phyloP scores from a whole-genome alignment of 2,797 vertebrate genomes.

The Pseudochaenichthys georgianus region DNA sequence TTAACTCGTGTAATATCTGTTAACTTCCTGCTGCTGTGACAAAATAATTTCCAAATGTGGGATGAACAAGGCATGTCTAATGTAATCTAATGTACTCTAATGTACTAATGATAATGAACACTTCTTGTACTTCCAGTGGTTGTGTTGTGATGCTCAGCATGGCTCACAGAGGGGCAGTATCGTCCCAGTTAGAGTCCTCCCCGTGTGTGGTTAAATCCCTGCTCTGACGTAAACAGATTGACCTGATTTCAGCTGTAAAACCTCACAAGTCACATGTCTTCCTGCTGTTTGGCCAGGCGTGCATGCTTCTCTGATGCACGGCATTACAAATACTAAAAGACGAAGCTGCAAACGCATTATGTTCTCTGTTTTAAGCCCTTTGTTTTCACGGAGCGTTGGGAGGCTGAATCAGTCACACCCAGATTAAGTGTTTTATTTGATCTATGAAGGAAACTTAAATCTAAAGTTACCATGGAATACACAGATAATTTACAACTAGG shows the following conservation, averaged over 20 bases:
- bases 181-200: background rate
- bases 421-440: background rate
- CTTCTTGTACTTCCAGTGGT: background rate
- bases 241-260: slow-evolving; percentile 75
- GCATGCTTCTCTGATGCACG: slow-evolving; percentile 1
- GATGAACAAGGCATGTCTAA: no score
- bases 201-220: slow-evolving; percentile 60
- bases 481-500: background rate
- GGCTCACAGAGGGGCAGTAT: slow-evolving; percentile 59
- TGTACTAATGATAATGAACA: background rate
- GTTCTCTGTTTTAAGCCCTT: background rate
- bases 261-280: slow-evolving; percentile 45
- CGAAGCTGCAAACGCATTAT: background rate
- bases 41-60: no score
- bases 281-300: slow-evolving; percentile 10
- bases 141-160: slow-evolving; percentile 15
- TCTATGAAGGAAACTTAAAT: background rate
- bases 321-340: slow-evolving; percentile 9
- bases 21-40: no score
- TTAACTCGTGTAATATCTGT: no score
- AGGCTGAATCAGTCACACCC: background rate
- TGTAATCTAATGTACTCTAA: no score
- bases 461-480: background rate
- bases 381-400: background rate
- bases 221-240: slow-evolving; percentile 70